These are phyloP conservation scores for Danionella dracula DNA, from an alignment of 2,797 vertebrate genomes.

Conservation along the genomic window DNA sequence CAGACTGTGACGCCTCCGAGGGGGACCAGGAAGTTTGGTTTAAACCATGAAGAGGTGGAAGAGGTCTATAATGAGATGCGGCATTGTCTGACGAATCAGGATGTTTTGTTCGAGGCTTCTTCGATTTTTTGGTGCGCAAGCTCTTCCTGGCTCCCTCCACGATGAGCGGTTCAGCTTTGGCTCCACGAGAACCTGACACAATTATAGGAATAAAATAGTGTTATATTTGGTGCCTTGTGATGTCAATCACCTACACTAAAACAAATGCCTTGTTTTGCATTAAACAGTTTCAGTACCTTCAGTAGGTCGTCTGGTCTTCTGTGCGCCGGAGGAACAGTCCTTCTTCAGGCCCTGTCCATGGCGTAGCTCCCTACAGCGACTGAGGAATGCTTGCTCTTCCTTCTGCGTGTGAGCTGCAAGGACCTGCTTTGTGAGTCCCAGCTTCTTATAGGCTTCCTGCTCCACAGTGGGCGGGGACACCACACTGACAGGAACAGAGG, in stretches of 20 bases:
- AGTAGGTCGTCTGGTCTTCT: conserved; percentile 55
- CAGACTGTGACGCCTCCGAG: conserved; percentile 79
- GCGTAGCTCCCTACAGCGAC: conserved; percentile 75
- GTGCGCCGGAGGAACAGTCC: conserved; percentile 69
- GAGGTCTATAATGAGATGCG: conserved; percentile 72
- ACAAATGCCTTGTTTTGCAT: too few relatives aligned
- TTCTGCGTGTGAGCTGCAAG: conserved; percentile 90
- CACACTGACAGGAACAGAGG: conserved; percentile 53
- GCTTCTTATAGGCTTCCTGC: conserved; percentile 79
- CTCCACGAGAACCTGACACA: conserved; percentile 53
- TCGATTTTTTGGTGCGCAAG: conserved; percentile 80
- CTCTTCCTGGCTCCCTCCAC: conserved; percentile 72
- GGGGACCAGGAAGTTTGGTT: conserved; percentile 87
- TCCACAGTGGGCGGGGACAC: conserved; percentile 69
- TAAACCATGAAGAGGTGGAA: conserved; percentile 76
- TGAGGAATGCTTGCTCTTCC: conserved; percentile 90
- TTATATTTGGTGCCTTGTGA: too few relatives aligned
- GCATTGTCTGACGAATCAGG: conserved; percentile 83
- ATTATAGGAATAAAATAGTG: neutral
- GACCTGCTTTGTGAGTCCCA: conserved; percentile 89
- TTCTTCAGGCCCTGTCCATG: conserved; percentile 71
- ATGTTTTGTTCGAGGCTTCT: conserved; percentile 78
- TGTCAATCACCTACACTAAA: too few relatives aligned
- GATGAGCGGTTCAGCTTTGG: conserved; percentile 56
- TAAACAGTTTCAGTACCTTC: conserved; percentile 46